These are phyloP conservation scores for Gryon sp. DNA, from an alignment of 1,140 invertebrate species.

Conservation along the genomic window DNA sequence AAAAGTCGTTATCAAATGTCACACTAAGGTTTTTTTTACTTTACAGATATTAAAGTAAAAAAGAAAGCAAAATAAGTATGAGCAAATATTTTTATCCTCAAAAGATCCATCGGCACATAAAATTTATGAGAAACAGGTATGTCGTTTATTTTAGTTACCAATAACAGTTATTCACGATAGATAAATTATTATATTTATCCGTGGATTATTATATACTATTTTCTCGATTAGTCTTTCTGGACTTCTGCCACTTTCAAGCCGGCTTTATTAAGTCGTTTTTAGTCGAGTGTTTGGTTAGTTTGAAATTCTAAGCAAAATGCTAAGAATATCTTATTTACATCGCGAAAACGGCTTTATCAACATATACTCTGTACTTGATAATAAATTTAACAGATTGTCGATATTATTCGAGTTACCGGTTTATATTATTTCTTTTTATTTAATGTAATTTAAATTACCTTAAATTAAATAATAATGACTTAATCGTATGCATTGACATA, in stretches of 20 bases:
- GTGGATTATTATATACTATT: constrained; percentile 34
- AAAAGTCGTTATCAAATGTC: no score
- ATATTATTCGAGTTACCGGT: neutral
- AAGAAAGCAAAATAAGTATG: no score
- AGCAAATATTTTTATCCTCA: no score
- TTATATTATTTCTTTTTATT: no score
- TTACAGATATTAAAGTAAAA: no score
- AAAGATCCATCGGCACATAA: no score
- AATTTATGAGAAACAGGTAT: no score
- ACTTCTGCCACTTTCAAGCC: constrained; percentile 39
- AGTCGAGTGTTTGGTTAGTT: constrained; percentile 23
- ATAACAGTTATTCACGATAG: constrained; percentile 10
- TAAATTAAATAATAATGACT: no score
- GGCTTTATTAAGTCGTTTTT: constrained; percentile 48
- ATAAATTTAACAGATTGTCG: constrained; percentile 16
- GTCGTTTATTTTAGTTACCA: no score
- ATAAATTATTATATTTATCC: constrained; percentile 28
- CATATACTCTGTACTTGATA: constrained; percentile 6
- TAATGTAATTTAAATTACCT: no score
- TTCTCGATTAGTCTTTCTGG: constrained; percentile 47
- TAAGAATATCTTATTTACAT: constrained; percentile 55
- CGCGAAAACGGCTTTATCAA: constrained; percentile 32
- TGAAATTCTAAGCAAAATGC: constrained; percentile 43
- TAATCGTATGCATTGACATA: no score
- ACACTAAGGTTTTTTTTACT: no score